phyloP scores from a whole-genome alignment of 2,797 vertebrate species.

The Hippoglossus hippoglossus region DNA sequence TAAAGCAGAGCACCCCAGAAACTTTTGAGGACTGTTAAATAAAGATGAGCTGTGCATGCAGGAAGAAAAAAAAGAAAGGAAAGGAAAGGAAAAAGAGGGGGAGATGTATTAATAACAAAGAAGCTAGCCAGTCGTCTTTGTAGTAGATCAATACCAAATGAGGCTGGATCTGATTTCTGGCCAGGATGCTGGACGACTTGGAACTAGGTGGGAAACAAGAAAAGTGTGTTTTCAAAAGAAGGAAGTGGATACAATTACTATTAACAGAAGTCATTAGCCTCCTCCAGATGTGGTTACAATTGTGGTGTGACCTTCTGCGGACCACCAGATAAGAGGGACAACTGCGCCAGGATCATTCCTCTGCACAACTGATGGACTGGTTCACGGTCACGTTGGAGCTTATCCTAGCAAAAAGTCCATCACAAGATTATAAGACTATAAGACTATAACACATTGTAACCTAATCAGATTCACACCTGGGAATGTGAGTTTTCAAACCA shows the following conservation, averaged over 20 bases:
- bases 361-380: neutral
- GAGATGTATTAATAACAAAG: constrained; percentile 81
- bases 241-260: constrained; percentile 33
- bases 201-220: constrained; percentile 30
- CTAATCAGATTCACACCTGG: constrained; percentile 35
- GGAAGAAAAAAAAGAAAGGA: constrained; percentile 55
- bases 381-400: neutral
- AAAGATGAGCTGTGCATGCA: constrained; percentile 85
- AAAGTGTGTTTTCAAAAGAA: constrained; percentile 38
- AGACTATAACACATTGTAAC: constrained; percentile 7
- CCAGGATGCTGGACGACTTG: constrained; percentile 47
- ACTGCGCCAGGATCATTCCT: neutral
- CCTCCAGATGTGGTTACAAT: constrained; percentile 33
- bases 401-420: constrained; percentile 1
- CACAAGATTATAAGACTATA: neutral
- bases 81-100: constrained; percentile 45
- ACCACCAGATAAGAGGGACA: constrained; percentile 20
- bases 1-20: constrained; percentile 89
- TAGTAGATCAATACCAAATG: constrained; percentile 82
- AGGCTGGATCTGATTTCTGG: constrained; percentile 63
- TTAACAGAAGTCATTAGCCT: constrained; percentile 57
- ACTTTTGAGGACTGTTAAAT: constrained; percentile 88
- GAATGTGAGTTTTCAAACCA: constrained; percentile 20
- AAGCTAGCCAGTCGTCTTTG: constrained; percentile 66
- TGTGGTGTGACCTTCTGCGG: constrained; percentile 15